These are phyloP conservation scores for Anastrepha obliqua DNA, from an alignment of 1,140 invertebrate species.

Conservation along the genomic window DNA sequence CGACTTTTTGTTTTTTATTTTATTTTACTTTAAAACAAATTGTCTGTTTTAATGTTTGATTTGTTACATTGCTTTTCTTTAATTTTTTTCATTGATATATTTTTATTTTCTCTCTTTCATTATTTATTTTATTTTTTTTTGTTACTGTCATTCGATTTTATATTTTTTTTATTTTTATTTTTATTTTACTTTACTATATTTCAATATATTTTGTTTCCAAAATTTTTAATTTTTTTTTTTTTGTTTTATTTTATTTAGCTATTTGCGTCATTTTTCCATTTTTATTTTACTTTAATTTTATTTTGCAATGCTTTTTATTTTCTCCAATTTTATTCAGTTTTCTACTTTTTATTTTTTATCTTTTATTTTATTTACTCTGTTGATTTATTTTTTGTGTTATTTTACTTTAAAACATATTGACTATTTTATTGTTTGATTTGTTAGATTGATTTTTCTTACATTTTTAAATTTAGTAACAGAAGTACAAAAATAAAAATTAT, in stretches of 20 bases:
- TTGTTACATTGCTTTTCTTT: not conserved
- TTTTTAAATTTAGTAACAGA: no score
- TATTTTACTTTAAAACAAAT: not conserved
- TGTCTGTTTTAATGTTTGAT: not conserved
- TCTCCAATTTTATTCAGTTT: not conserved
- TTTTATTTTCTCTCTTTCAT: not conserved
- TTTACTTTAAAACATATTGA: not conserved
- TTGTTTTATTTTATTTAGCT: not conserved
- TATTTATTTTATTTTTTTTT: slow-evolving; percentile 3
- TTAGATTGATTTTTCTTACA: not conserved
- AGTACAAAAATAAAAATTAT: no score
- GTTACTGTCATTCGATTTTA: slow-evolving; percentile 5
- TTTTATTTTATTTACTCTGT: slow-evolving; percentile 29
- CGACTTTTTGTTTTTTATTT: slow-evolving; percentile 7
- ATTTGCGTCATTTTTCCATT: not conserved
- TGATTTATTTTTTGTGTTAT: not conserved
- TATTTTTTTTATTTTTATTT: not conserved
- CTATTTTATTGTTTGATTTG: not conserved
- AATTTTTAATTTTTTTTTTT: slow-evolving; percentile 21
- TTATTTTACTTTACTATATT: not conserved
- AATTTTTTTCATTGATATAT: not conserved
- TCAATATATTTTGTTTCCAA: not conserved
- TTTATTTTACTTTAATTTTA: not conserved
- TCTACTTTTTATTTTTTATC: not conserved
- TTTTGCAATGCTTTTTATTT: not conserved